A percentile compares a stretch with the other conserved stretches of the same genome.
Conservation (phyloP, 2,113 vertebrate genomes). For the Aythya baeri region DNA sequence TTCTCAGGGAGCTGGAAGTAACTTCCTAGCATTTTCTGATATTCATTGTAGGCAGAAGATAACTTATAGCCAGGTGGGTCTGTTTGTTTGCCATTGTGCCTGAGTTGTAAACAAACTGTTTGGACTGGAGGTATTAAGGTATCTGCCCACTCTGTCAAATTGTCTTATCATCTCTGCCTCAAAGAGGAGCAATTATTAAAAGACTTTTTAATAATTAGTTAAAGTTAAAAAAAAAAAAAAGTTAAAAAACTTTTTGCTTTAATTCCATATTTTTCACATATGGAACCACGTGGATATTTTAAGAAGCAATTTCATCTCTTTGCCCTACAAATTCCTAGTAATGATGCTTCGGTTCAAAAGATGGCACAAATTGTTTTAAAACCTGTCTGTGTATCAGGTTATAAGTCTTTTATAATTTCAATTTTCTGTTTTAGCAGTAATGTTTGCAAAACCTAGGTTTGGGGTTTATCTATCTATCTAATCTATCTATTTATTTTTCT, state of each 20-base stretch:
- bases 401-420: not conserved
- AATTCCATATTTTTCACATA: not conserved
- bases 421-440: not conserved
- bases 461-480: not conserved
- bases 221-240: too few species aligned
- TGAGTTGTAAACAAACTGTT: not conserved
- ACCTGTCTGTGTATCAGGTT: not conserved
- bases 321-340: not conserved
- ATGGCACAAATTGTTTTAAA: not conserved
- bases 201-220: too few species aligned
- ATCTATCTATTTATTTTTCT: not conserved
- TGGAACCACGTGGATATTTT: not conserved
- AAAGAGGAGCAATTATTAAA: not conserved
- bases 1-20: not conserved
- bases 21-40: not conserved
- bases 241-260: not conserved
- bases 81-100: not conserved
- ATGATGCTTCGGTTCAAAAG: slow-evolving; percentile 25
- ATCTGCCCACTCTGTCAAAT: not conserved
- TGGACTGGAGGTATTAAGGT: not conserved
- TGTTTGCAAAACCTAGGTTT: slow-evolving; percentile 10
- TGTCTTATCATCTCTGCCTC: not conserved
- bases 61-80: not conserved
- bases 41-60: not conserved
- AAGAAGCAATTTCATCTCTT: not conserved